Evolutionary conservation across 2,797 vertebrate species (phyloP), one percentile per base, ranked within the genome.

Genomic region (Rhinoraja longicauda): DNA sequence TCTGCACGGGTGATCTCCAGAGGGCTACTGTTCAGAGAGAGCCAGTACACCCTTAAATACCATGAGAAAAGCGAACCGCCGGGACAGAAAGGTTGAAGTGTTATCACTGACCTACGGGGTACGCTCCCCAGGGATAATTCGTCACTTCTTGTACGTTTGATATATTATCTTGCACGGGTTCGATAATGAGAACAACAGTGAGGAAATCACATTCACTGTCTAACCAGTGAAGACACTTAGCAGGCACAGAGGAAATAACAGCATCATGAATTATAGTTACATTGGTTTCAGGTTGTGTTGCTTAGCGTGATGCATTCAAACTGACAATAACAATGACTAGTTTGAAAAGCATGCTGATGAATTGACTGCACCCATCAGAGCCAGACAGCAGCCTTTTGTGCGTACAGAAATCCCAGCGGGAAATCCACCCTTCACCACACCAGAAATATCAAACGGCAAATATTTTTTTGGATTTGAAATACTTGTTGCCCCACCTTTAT

Each of bases 81-180:
- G 21, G 62, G 62, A 1, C 6, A 64, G 32, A 86, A 70, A 39
- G 62, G 32, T 90, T 10, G 7, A 19, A 67, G 59, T 67, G 17
- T 67, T 67, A 13, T 21, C 86, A 36, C 32, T 36, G n/a, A 67
- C 15, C 62, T 67, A 19, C 21, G 13, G 62, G n/a, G 8, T 17
- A 67, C 67, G n/a, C 6, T 90, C 29, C 86, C 67, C 53, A 29
- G 53, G 53, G 81, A 59, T 26, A 84, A 59, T 59, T 26, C 26
- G 79, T 82, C 79, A 82, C 26, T 59, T 90, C 64, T 90, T 70
- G 86, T 90, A 70, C n/a, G 15, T 67, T 67, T 90, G 32, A 90
- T 24, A n/a, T 32, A 90, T 17, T 70, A 90, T 29, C 59, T 82
- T 84, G 26, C 13, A 59, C 12, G 53, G 53, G 81, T 84, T 59